Percentiles rank a stretch among this genome's conserved stretches.
phyloP scores from a whole-genome alignment of 1,140 invertebrate genomes.

The Sarcophaga bullata region DNA sequence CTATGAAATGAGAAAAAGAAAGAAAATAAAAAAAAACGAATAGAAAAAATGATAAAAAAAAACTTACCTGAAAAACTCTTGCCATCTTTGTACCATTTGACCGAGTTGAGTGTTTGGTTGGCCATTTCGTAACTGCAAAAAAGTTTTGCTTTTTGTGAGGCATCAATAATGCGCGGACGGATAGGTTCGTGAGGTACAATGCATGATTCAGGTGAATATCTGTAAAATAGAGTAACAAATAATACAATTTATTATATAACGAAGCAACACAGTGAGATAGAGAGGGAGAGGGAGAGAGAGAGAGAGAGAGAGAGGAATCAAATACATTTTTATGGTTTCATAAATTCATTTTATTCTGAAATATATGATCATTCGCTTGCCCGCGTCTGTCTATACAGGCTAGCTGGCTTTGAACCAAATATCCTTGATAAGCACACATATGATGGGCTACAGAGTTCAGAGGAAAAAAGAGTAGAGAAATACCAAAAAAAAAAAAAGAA shows the following conservation, averaged over 20 bases:
- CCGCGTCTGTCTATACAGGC: not conserved
- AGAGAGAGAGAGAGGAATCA: too few relatives aligned
- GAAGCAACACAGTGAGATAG: not conserved
- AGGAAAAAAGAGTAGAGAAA: not conserved
- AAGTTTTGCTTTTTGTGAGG: constrained; percentile 67
- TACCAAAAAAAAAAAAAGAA: not conserved
- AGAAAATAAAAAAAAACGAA: too few relatives aligned
- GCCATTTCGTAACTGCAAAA: constrained; percentile 71
- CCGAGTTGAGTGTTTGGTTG: constrained; percentile 76
- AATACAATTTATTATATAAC: constrained; percentile 38
- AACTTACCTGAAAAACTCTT: constrained; percentile 77
- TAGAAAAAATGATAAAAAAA: too few relatives aligned
- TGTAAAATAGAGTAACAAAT: constrained; percentile 47
- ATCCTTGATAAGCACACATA: not conserved
- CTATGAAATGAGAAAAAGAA: too few relatives aligned
- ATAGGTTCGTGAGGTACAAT: constrained; percentile 61
- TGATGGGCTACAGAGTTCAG: not conserved
- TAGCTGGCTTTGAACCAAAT: not conserved
- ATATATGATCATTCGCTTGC: not conserved
- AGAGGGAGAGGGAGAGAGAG: too few relatives aligned
- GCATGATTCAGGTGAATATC: constrained; percentile 54
- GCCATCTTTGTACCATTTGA: constrained; percentile 84
- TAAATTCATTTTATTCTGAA: not conserved
- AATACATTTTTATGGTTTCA: too few relatives aligned
- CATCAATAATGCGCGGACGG: constrained; percentile 68